These are phyloP conservation scores for Cheilosia scutellata DNA, from an alignment of 2,888 invertebrate genomes.

Conservation along the genomic window DNA sequence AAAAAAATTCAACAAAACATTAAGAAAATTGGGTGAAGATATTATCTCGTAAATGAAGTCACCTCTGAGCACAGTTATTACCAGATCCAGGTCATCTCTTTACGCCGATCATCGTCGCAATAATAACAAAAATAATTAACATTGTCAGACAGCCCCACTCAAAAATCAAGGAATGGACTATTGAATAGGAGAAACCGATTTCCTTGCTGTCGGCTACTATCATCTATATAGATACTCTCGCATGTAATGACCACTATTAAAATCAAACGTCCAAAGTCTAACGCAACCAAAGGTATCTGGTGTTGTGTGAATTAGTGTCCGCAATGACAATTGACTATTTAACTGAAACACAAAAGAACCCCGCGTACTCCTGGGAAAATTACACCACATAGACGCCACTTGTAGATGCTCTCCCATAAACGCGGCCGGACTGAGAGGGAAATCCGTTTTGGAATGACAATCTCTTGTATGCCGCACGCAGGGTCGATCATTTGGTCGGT, in stretches of 20 bases:
- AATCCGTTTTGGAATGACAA: constrained; percentile 60
- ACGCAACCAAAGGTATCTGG: constrained; percentile 38
- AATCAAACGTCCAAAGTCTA: constrained; percentile 14
- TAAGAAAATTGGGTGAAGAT: constrained; percentile 68
- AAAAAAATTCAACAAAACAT: constrained; percentile 14
- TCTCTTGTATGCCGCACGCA: constrained; percentile 62
- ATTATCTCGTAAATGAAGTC: constrained; percentile 73
- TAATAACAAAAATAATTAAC: constrained; percentile 58
- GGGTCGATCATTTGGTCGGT: constrained; percentile 49
- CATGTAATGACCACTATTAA: constrained; percentile 67
- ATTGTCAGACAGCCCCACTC: constrained; percentile 15
- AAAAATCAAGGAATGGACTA: constrained; percentile 40
- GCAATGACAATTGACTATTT: constrained; percentile 52
- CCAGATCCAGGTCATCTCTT: constrained; percentile 68
- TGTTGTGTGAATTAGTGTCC: constrained; percentile 55
- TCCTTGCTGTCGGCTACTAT: constrained; percentile 47
- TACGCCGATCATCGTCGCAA: constrained; percentile 42
- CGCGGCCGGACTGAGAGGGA: constrained; percentile 38
- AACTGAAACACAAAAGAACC: constrained; percentile 54
- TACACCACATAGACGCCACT: constrained; percentile 46
- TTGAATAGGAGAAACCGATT: constrained; percentile 45
- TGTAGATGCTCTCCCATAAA: constrained; percentile 48
- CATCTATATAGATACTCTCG: constrained; percentile 50
- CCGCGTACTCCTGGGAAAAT: constrained; percentile 64
- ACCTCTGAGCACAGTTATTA: constrained; percentile 66